Evolutionary conservation across 2,797 vertebrate genomes (phyloP), one percentile per base, ranked within the genome.

Genomic region (Petrocephalus schoutedeni): DNA sequence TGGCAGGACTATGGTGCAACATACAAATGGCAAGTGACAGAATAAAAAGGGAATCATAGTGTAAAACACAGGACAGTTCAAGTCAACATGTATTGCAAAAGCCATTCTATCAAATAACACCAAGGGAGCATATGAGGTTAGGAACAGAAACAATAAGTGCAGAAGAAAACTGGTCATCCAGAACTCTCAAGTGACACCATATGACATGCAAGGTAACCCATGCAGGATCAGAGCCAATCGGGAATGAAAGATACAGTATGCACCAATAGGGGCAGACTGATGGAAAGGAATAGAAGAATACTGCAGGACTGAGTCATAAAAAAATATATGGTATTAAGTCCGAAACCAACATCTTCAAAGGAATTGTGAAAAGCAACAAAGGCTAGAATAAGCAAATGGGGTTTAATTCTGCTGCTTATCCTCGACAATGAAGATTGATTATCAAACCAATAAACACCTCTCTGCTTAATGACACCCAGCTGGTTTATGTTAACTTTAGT

Each of bases 381-480:
- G 71, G 14, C 28, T 77, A 45, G 16, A 19, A 19, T 77, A 77
- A 77, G 36, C 16, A 77, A 36, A 45, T 77, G 71, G 36, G 36
- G 16, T 41, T 77, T 77, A 77, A 77, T 77, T 45, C 16, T 77
- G 36, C 32, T 77, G 71, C 16, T 77, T 45, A 36, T 77, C 36
- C 14, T 77, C 16, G 6, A 77, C 71, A 77, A 77, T 45, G 36
- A 77, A 77, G 36, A 45, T 45, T 77, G 36, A 77, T 77, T 77
- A 77, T 77, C 16, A 77, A 77, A 45, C 71, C 71, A 77, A 77
- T 77, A 77, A 77, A 77, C 36, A 45, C 71, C 36, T 77, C 71
- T 45, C 6, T 77, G 36, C 71, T 77, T 77, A 77, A 77, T 77
- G 71, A 77, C 71, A 77, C 71, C 41, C 71, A n/a, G 71, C 71